A percentile compares a stretch with the other conserved stretches of the same genome.
Evolutionary conservation across 2,113 vertebrate species (phyloP).

Genomic region (Tachysurus vachellii): DNA sequence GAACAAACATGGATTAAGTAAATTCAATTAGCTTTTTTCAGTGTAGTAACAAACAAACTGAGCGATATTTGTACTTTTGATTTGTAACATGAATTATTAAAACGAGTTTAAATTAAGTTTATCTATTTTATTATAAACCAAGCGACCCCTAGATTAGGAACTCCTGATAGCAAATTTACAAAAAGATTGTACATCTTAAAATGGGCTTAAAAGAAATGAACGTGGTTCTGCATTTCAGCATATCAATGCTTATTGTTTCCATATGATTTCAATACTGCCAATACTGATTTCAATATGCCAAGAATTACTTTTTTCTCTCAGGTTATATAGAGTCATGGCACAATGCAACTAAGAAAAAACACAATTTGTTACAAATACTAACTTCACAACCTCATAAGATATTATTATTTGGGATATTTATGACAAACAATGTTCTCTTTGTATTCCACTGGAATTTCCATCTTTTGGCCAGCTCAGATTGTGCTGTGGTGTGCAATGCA

Average conservation of each 20-base stretch:
- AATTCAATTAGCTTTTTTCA: not conserved
- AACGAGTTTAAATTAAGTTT: not conserved
- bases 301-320: not conserved
- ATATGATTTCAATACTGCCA: not conserved
- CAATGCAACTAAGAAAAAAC: not conserved
- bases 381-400: not conserved
- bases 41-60: not conserved
- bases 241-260: slow-evolving; percentile 9
- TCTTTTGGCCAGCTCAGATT: not conserved
- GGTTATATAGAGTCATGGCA: not conserved
- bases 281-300: not conserved
- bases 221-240: not conserved
- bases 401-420: not conserved
- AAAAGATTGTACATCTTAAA: not conserved
- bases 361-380: not conserved
- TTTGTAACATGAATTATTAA: not conserved
- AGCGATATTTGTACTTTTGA: not conserved
- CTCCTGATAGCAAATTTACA: not conserved
- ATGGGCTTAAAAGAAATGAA: not conserved
- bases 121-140: not conserved
- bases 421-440: not conserved
- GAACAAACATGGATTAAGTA: no score
- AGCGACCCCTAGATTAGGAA: not conserved
- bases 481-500: not conserved
- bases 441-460: not conserved